Evolutionary conservation across 2,888 invertebrate species (phyloP), one percentile per base, ranked within the genome.

Genomic region (Diachrysia chrysitis): DNA sequence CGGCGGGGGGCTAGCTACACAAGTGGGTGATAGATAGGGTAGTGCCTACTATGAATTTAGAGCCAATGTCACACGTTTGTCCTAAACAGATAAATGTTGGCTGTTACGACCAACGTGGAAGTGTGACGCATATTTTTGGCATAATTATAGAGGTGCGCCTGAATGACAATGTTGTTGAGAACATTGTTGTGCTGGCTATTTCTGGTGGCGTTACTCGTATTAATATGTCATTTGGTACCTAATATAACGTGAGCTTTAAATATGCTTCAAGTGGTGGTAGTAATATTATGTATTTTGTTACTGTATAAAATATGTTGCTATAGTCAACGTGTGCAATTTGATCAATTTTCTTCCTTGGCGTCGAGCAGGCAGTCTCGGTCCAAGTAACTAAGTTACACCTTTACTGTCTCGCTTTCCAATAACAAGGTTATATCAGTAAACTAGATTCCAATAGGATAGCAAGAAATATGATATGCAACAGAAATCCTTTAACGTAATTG

Each of bases 31-130:
- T 83, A 87, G 85, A 87, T 87, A 87, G 89, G 85, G 87, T 81
- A 75, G 70, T 70, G 66, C 86, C 79, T 82, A 80, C 83, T 85
- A 83, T 84, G 86, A 92, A 92, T 93, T 90, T 92, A 90, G 91
- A 90, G 87, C 92, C 94, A 95, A 95, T 95, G 94, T 94, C 94
- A 94, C 79, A 82, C 85, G 87, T 86, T 87, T 85, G 87, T 85
- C 82, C 83, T 82, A 86, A 84, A 85, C 83, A 89, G 89, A 92
- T 91, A 89, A 74, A 87, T 89, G 86, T 79, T 77, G 83, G 78
- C 84, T 81, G 78, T 83, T 72, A 58, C 69, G 55, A 76, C 64
- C 72, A 80, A 82, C 81, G 82, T 83, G 81, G 82, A 85, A 84
- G 83, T 80, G 83, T 81, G 78, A 82, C 80, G 71, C 62, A 74